Base-by-base conservation (phyloP, 2,797 vertebrate species). In the Oceanodroma leucorhoa region DNA sequence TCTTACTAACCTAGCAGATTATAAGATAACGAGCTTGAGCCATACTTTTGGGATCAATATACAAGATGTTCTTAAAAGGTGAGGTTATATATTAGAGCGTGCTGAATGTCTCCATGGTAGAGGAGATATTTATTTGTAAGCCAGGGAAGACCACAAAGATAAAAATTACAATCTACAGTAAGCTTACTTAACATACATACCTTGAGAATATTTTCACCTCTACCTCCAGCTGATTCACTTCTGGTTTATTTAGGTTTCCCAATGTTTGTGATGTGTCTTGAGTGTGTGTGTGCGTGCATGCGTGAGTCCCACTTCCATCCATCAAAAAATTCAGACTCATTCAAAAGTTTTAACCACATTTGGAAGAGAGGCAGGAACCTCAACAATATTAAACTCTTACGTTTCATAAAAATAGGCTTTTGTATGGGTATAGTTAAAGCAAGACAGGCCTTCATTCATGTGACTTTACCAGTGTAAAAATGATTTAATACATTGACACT, bases 1-100 rank as follows among this genome's bases (percentile, higher is more conserved):
- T 85, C 86, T 72, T 82, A 36, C 87, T 85, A 89, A 89, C 87
- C 67, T n/a, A 78, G 82, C 61, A 90, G 85, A 79, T 96, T 91
- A 82, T 50, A 60, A 93, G 0, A 8, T 96, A 94, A 96, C 15
- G 6, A 93, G 62, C 34, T 87, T 89, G 85, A 83, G 80, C 81
- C 50, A 45, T 91, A 46, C 83, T 73, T 92, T 34, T 29, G 55
- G 30, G 78, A 89, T 93, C 79, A 83, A 65, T 95, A n/a, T 24
- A 65, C 41, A 75, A 66, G 61, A 87, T 79, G 83, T 60, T 93
- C 61, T 94, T 72, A 82, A 75, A 93, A 93, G 76, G 41, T 45
- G 34, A 51, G 26, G 29, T 58, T 90, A 48, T 55, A 7, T 89
- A 38, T 83, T 87, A 72, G 30, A 83, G 61, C 16, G 11, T 60